Evolutionary conservation across 1,140 invertebrate species (phyloP).

Genomic region (Hermetia illucens): DNA sequence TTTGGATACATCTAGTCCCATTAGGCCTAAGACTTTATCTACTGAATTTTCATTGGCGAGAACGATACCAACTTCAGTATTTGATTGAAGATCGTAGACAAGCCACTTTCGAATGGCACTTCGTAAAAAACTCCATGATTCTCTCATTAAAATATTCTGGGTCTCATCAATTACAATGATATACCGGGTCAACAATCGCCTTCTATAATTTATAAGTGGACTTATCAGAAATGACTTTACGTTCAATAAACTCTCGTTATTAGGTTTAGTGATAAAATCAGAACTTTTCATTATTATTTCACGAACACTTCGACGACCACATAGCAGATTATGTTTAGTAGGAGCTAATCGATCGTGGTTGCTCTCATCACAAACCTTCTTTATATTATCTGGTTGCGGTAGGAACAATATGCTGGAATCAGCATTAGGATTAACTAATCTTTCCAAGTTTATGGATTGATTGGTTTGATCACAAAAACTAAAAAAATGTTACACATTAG

Average conservation of each 20-base stretch:
- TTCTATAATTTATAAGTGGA: conserved; percentile 26
- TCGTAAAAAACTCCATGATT: conserved; percentile 43
- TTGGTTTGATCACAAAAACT: conserved; percentile 5
- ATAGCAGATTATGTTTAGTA: conserved; percentile 53
- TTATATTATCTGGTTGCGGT: conserved; percentile 31
- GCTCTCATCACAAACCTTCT: conserved; percentile 43
- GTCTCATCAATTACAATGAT: conserved; percentile 39
- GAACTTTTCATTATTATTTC: conserved; percentile 44
- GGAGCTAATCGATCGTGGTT: conserved; percentile 45
- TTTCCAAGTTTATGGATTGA: conserved; percentile 20
- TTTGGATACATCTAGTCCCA: conserved; percentile 17
- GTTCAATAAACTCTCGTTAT: no score
- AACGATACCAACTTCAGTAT: conserved; percentile 33
- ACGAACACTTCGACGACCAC: conserved; percentile 40
- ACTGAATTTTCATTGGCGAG: conserved; percentile 29
- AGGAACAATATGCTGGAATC: conserved; percentile 41
- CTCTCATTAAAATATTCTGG: conserved; percentile 37
- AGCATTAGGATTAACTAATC: conserved; percentile 31
- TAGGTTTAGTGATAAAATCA: conserved; percentile 44
- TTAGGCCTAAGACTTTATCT: conserved; percentile 18
- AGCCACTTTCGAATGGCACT: conserved; percentile 40
- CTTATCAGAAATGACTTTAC: no score
- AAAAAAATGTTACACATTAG: conserved; percentile 1
- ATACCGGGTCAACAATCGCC: conserved; percentile 33
- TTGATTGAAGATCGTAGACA: conserved; percentile 33